Percentiles rank a stretch among this genome's conserved stretches.
Evolutionary conservation across 1,140 invertebrate genomes (phyloP).

Genomic region (Nephila pilipes): DNA sequence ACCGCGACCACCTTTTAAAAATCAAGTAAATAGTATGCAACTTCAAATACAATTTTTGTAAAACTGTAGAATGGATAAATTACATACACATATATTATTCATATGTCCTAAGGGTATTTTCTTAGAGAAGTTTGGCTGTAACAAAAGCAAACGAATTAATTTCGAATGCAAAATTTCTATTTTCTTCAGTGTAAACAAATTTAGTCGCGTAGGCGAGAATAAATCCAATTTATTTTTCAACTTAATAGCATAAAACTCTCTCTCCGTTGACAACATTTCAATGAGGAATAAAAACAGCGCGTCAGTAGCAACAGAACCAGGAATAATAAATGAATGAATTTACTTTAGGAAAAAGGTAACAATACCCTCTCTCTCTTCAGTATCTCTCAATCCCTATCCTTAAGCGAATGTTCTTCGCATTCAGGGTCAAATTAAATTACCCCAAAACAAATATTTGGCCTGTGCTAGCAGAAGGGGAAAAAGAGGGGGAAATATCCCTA

Average conservation of each 20-base stretch:
- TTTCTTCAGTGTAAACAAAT: background rate
- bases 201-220: background rate
- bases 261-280: too few species aligned
- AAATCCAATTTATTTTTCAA: background rate
- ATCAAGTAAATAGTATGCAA: too few species aligned
- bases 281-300: background rate
- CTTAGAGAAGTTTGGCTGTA: too few species aligned
- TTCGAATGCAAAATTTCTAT: too few species aligned
- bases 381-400: background rate
- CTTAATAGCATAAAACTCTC: background rate
- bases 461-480: background rate
- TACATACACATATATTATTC: too few species aligned
- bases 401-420: background rate
- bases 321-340: background rate
- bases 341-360: background rate
- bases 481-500: background rate
- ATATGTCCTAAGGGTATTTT: too few species aligned
- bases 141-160: too few species aligned
- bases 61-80: too few species aligned
- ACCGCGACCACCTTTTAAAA: too few species aligned
- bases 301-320: background rate
- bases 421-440: background rate
- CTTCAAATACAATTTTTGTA: too few species aligned
- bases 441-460: conserved; percentile 7
- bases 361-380: background rate